These are phyloP conservation scores for Margaritifera margaritifera DNA, from an alignment of 2,888 invertebrate genomes.

Conservation along the genomic window DNA sequence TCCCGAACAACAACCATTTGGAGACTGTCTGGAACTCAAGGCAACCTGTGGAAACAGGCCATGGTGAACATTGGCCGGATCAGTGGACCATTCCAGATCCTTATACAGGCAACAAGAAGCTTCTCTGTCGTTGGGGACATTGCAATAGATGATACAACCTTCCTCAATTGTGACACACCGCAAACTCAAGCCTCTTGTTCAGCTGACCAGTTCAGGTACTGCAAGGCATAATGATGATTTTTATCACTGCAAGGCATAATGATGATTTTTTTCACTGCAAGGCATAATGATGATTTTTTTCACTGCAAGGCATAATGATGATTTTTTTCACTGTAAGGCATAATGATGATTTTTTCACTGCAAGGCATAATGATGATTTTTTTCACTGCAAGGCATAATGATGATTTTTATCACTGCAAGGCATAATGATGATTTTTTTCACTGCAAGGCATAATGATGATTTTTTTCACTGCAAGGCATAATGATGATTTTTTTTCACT, in stretches of 20 bases:
- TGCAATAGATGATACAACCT: conserved; percentile 62
- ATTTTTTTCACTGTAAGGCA: conserved; percentile 5
- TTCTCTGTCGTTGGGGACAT: conserved; percentile 52
- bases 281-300: too few relatives aligned
- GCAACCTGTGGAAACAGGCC: conserved; percentile 52
- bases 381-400: conserved; percentile 7
- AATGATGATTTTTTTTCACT: too few relatives aligned
- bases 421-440: too few relatives aligned
- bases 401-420: too few relatives aligned
- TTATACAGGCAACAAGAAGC: conserved; percentile 49
- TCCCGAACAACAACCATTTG: conserved; percentile 36
- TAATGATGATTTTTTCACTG: too few relatives aligned
- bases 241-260: too few relatives aligned
- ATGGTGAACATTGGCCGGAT: conserved; percentile 59
- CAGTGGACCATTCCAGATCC: conserved; percentile 45
- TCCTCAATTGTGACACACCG: conserved; percentile 57
- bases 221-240: not conserved
- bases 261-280: conserved; percentile 4
- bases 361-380: too few relatives aligned
- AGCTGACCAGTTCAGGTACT: conserved; percentile 37
- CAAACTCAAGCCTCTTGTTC: conserved; percentile 43
- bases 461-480: too few relatives aligned
- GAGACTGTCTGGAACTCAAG: conserved; percentile 33
- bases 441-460: conserved; percentile 10
- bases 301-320: too few relatives aligned